Base-by-base conservation (phyloP, 2,113 vertebrate species). In the Gopherus evgoodei region DNA sequence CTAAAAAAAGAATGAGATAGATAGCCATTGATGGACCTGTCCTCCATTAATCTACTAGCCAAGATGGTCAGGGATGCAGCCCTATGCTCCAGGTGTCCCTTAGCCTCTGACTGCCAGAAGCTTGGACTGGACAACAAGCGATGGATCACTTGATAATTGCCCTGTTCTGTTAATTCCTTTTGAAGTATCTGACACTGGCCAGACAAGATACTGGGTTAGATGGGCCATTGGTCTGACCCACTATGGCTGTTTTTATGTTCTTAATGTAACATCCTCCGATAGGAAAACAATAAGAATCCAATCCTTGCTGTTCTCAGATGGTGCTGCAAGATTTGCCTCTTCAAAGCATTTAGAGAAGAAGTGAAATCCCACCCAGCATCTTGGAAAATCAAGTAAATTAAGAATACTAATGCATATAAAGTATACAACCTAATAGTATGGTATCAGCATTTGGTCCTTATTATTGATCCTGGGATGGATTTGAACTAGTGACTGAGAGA, bases 331-430 rank as follows among this genome's bases (percentile, higher is more conserved):
- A 47, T 47, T 91, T 86, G 24, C 78, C 91, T 88, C 62, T 90
- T 90, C 79, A 49, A 83, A 91, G 9, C 35, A 31, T 90, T 0
- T 93, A 35, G 49, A 96, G 84, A 92, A 89, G 38, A 93, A 90
- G 38, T 86, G 83, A 94, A 95, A 92, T 29, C 31, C 90, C 65
- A 38, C 65, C 35, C 19, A 11, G 35, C n/a, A 72, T 93, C 93
- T 62, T 86, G 49, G 82, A 72, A 29, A 49, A 52, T 13, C 53
- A 38, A 54, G 24, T 81, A 57, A 12, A 27, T 24, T 24, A 62
- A 80, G 76, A 25, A 38, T 14, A 54, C 52, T 3, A 19, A 8
- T 0, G 1, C 38, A 31, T 38, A 90, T 84, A 76, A 86, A 86
- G 76, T 62, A 84, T 2, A 3, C 22, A 76, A 47, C 19, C 25